Base-by-base conservation (phyloP, 2,113 vertebrate genomes). In the Sturnus vulgaris region DNA sequence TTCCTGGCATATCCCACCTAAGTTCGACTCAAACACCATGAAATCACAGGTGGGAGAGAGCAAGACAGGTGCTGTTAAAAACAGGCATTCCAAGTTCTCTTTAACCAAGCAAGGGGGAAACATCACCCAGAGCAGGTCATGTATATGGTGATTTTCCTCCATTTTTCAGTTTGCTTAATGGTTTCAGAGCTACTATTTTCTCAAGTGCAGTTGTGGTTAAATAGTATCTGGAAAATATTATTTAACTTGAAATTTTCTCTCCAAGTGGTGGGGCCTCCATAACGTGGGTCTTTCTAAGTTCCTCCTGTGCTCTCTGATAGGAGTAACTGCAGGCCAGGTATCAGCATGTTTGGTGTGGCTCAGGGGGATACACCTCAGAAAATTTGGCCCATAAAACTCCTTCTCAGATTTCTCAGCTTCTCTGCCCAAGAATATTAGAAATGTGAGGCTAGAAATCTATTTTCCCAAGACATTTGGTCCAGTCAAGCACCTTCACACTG, bases 1-100 rank as follows among this genome's bases (percentile, higher is more conserved):
- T 96, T 97, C 95, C 91, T 69, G 66, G 89, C 65, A 92, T 92
- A 92, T 89, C 70, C 55, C 70, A 44, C 77, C 85, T 94, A 91
- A 33, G 40, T 90, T 93, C 94, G 92, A 95, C 71, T 97, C 92
- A 95, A 96, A 95, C 49, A 82, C 88, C 42, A 88, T 71, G 57
- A 91, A 93, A 94, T 40, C 23, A 64, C 12, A 44, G 19, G 9
- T 8, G 1, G 24, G 23, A 78, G 30, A 70, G 9, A 60, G 7
- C 7, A 14, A 70, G 22, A 52, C 3, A 33, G 10, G 4, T 39
- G 10, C 23, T 76, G 85, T 79, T 27, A 35, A 64, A 89, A 83
- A 3, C 10, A 69, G 23, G 16, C 46, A 53, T 77, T 77, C 33
- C 30, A 56, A 44, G 21, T 59, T 85, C 11, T 79, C 18, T 81